Percentiles rank a stretch among this genome's conserved stretches.
These are phyloP conservation scores for Drosophila anomelani DNA, from an alignment of 2,888 invertebrate genomes.

Conservation along the genomic window DNA sequence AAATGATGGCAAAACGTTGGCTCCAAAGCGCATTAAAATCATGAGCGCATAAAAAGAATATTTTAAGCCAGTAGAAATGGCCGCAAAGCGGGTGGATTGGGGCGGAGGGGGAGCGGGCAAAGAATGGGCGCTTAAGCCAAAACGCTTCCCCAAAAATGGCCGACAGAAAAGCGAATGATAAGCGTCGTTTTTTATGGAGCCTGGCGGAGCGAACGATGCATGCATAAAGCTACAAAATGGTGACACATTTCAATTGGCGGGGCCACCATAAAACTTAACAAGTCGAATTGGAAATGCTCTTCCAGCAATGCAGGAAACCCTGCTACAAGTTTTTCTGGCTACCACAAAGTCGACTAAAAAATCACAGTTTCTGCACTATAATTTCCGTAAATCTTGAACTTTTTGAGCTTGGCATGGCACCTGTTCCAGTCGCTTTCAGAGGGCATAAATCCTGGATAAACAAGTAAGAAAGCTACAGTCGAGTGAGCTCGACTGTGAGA, in stretches of 20 bases:
- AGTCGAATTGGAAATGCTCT: conserved; percentile 12
- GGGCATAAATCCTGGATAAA: conserved; percentile 42
- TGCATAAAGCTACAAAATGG: conserved; percentile 61
- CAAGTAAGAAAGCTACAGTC: too few species aligned
- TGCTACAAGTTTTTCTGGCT: background rate
- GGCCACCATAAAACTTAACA: background rate
- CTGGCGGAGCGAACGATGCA: conserved; percentile 32
- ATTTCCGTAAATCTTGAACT: conserved; percentile 5
- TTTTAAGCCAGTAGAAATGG: conserved; percentile 60
- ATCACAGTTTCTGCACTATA: background rate
- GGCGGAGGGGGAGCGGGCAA: background rate
- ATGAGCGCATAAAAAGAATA: conserved; percentile 69
- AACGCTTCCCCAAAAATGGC: conserved; percentile 52
- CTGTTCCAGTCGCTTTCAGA: background rate
- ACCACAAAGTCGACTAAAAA: background rate
- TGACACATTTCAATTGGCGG: conserved; percentile 70
- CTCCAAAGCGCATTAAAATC: conserved; percentile 76
- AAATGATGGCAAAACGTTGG: conserved; percentile 43
- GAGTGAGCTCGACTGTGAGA: too few species aligned
- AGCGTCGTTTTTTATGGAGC: conserved; percentile 43
- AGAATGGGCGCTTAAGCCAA: conserved; percentile 57
- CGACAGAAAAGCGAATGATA: conserved; percentile 55
- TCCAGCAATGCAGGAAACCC: too few species aligned
- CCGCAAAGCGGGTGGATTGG: conserved; percentile 1
- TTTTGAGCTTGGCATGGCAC: conserved; percentile 4